Percentiles rank a stretch among this genome's conserved stretches.
These are phyloP conservation scores for Anneissia japonica DNA, from an alignment of 35 echinoderm and acorn worm species.

Conservation along the genomic window DNA sequence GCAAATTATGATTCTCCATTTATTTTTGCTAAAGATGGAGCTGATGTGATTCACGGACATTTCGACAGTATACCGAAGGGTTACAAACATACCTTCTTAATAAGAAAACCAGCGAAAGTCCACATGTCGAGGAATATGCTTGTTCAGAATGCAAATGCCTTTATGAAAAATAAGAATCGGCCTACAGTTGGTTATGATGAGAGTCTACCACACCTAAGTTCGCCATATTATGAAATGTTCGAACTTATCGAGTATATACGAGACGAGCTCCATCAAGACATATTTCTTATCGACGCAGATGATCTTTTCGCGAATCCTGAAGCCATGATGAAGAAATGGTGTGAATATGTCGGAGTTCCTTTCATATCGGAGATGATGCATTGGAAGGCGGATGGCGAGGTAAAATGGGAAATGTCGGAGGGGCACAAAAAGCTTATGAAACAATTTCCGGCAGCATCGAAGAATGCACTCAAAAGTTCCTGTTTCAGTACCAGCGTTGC, in stretches of 20 bases:
- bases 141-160: neutral
- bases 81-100: neutral
- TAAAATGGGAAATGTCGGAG: neutral
- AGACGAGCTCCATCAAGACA: neutral
- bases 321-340: constrained; percentile 8
- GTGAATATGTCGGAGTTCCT: neutral
- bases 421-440: neutral
- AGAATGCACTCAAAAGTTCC: neutral
- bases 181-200: too few relatives aligned
- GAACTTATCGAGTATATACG: neutral
- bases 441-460: neutral
- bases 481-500: neutral
- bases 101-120: neutral
- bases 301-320: neutral
- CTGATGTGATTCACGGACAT: neutral
- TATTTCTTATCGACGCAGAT: neutral
- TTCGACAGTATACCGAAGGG: neutral
- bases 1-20: neutral
- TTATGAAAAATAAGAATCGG: neutral
- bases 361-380: neutral
- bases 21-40: neutral
- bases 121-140: neutral
- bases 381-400: neutral
- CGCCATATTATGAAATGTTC: neutral
- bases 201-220: neutral